Evolutionary conservation across 2,113 vertebrate species (phyloP).

Genomic region (Ariopsis seemanni): DNA sequence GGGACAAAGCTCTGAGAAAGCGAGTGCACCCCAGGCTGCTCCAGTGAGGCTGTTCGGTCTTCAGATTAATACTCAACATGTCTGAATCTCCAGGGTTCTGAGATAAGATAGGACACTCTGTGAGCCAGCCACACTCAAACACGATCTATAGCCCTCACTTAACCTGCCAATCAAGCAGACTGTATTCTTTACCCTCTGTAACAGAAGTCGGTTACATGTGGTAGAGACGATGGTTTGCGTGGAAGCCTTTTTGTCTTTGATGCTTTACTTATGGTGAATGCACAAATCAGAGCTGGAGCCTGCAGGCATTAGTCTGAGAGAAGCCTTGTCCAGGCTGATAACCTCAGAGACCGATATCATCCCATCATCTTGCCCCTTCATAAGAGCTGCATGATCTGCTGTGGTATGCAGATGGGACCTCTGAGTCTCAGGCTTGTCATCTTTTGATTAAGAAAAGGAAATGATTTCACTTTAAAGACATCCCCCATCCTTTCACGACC

Average conservation of each 20-base stretch:
- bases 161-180: constrained; percentile 52
- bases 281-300: constrained; percentile 16
- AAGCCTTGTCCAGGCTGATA: constrained; percentile 41
- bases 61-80: constrained; percentile 27
- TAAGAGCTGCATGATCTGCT: constrained; percentile 26
- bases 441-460: constrained; percentile 94
- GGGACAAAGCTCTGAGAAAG: background rate
- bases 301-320: constrained; percentile 39
- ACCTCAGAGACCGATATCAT: constrained; percentile 42
- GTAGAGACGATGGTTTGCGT: background rate
- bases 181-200: constrained; percentile 38
- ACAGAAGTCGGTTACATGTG: constrained; percentile 22
- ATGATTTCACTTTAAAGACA: constrained; percentile 91
- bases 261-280: constrained; percentile 26
- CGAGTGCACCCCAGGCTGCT: background rate
- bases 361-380: constrained; percentile 27
- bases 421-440: constrained; percentile 84
- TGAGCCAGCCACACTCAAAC: constrained; percentile 45
- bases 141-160: constrained; percentile 53
- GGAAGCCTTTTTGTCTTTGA: constrained; percentile 5
- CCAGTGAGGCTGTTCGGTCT: constrained; percentile 26
- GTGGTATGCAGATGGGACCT: constrained; percentile 82
- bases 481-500: constrained; percentile 59
- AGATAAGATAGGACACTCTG: constrained; percentile 36
- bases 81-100: constrained; percentile 42